These are phyloP conservation scores for Microctonus hyperodae DNA, from an alignment of 2,888 invertebrate genomes.

Conservation along the genomic window DNA sequence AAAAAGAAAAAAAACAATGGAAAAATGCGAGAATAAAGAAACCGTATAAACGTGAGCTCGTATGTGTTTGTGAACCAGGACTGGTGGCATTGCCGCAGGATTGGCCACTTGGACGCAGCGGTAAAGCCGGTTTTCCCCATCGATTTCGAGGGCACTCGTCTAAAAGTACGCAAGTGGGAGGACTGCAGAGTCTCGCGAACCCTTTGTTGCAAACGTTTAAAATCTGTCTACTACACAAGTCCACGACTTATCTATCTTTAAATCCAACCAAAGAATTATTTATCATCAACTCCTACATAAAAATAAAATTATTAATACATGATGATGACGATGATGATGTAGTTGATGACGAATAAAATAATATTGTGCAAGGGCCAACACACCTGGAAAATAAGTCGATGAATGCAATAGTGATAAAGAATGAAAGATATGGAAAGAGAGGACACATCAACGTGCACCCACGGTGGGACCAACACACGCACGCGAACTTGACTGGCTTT, in stretches of 20 bases:
- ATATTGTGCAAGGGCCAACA: conserved; percentile 4
- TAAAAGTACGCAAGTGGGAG: background rate
- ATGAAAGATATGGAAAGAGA: background rate
- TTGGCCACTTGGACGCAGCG: conserved; percentile 23
- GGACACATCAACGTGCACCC: background rate
- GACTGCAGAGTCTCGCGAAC: background rate
- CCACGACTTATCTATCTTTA: background rate
- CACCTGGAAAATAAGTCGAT: background rate
- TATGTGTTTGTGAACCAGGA: conserved; percentile 19
- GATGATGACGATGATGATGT: background rate
- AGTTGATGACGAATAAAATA: background rate
- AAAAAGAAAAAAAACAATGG: background rate
- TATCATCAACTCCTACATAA: background rate
- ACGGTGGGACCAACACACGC: conserved; percentile 8
- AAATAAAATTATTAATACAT: background rate
- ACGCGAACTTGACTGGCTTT: conserved; percentile 24
- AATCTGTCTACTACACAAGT: background rate
- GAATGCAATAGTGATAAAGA: background rate
- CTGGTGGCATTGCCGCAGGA: conserved; percentile 27
- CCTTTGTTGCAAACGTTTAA: background rate
- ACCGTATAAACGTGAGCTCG: background rate
- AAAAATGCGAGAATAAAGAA: background rate
- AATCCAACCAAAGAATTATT: background rate
- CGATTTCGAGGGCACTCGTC: conserved; percentile 39
- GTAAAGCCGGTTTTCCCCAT: conserved; percentile 37